These are phyloP conservation scores for Schrankia costaestrigalis DNA, from an alignment of 2,888 invertebrate species.

Conservation along the genomic window DNA sequence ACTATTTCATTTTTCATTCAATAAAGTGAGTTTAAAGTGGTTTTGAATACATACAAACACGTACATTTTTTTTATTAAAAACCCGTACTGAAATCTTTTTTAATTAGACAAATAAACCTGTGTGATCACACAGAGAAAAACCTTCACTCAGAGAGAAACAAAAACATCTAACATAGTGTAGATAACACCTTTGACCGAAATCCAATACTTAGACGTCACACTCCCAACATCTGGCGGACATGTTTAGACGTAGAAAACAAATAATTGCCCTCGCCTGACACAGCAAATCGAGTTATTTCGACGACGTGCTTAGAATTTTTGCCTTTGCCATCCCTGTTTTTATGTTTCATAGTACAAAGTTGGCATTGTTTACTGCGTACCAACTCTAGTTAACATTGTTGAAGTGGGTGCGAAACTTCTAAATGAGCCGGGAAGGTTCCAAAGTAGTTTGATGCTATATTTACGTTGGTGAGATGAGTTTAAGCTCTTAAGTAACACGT, in stretches of 20 bases:
- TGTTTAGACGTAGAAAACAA: constrained; percentile 44
- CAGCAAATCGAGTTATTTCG: constrained; percentile 45
- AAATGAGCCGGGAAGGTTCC: constrained; percentile 42
- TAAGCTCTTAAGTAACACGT: constrained; percentile 11
- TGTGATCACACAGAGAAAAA: no score
- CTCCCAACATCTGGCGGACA: constrained; percentile 23
- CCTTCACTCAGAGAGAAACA: constrained; percentile 21
- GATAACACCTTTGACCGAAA: constrained; percentile 38
- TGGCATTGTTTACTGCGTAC: constrained; percentile 21
- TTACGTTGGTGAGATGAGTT: constrained; percentile 27
- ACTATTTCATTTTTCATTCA: no score
- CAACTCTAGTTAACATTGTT: constrained; percentile 22
- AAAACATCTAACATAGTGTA: constrained; percentile 17
- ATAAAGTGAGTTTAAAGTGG: no score
- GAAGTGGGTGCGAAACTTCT: constrained; percentile 42
- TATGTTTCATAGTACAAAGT: constrained; percentile 18
- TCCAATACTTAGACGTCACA: constrained; percentile 34
- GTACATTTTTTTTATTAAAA: no score
- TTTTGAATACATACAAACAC: no score
- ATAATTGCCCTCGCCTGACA: constrained; percentile 53
- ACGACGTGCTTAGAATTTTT: constrained; percentile 42
- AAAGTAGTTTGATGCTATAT: constrained; percentile 33
- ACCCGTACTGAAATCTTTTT: no score
- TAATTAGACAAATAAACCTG: no score
- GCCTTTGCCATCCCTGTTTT: constrained; percentile 16